Percentiles rank a stretch among this genome's conserved stretches.
Conservation (phyloP, 2,888 invertebrate species). For the Chromoteleia sp. region DNA sequence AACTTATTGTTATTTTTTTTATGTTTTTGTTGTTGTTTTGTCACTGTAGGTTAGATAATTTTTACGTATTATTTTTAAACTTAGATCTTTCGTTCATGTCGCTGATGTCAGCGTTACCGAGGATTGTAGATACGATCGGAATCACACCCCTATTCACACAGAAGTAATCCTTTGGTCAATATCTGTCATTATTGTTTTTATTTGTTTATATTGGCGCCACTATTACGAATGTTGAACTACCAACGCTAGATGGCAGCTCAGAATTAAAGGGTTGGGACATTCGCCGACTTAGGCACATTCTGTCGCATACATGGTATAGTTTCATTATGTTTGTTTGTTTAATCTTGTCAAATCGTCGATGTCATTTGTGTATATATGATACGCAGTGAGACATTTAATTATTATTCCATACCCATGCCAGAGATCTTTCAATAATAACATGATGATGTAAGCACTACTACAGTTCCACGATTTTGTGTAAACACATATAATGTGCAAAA, state of each 20-base stretch:
- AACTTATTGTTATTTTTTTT: no score
- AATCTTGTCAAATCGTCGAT: conserved; percentile 43
- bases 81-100: no score
- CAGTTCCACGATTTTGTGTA: background rate
- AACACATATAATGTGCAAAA: conserved; percentile 23
- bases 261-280: conserved; percentile 27
- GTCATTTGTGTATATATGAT: conserved; percentile 11
- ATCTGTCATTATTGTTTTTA: no score
- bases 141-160: no score
- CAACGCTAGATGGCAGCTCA: conserved; percentile 26
- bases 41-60: no score
- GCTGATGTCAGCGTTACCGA: no score
- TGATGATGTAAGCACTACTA: background rate
- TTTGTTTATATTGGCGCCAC: no score
- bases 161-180: no score
- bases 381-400: background rate
- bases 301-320: conserved; percentile 34
- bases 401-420: conserved; percentile 1
- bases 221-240: background rate
- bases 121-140: no score
- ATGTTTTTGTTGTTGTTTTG: no score
- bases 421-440: conserved; percentile 2
- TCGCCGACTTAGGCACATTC: conserved; percentile 28
- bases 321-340: conserved; percentile 29
- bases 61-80: no score